Evolutionary conservation across 2,797 vertebrate genomes (phyloP), one percentile per base, ranked within the genome.

Genomic region (Xiphophorus birchmanni): DNA sequence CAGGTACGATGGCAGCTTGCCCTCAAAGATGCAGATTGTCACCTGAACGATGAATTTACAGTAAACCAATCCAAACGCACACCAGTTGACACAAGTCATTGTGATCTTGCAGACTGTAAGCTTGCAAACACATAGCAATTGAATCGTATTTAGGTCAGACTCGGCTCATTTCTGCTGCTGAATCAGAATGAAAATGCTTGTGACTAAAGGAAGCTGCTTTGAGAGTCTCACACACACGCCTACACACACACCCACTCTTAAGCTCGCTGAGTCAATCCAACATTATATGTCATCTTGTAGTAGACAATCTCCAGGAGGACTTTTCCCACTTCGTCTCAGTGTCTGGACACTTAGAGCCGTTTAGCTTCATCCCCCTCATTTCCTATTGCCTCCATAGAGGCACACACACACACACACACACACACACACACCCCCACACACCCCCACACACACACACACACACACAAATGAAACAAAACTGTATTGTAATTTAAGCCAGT

Each of bases 301-400:
- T 72, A 91, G 89, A 91, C 89, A 58, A 32, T 50, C n/a, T 81
- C 88, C 87, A 81, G 47, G 73, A 90, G 74, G 82, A 73, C 82
- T 54, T 85, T 75, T 82, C 73, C 88, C 42, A 72, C 80, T 88
- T 71, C 2, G 52, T 76, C 85, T 80, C 54, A 74, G 82, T 44
- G 80, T 87, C 84, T 88, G 84, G 79, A 72, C 6, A 47, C 74
- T 84, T 63, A 11, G 69, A 50, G 79, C 52, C 0, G 72, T 45
- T 42, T 29, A 73, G 76, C 42, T 60, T 69, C 78, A 58, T 60
- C 80, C 77, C 32, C 65, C 74, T 84, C 79, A 74, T 45, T 80
- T 82, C 81, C 73, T 79, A 47, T 48, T 3, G 5, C 79, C 54
- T n/a, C 6, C 82, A 21, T 79, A 73, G 67, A 85, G 47, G 47